phyloP scores from a whole-genome alignment of 37 sponge, comb jelly and placozoan species.

The Haliclona indistincta region DNA sequence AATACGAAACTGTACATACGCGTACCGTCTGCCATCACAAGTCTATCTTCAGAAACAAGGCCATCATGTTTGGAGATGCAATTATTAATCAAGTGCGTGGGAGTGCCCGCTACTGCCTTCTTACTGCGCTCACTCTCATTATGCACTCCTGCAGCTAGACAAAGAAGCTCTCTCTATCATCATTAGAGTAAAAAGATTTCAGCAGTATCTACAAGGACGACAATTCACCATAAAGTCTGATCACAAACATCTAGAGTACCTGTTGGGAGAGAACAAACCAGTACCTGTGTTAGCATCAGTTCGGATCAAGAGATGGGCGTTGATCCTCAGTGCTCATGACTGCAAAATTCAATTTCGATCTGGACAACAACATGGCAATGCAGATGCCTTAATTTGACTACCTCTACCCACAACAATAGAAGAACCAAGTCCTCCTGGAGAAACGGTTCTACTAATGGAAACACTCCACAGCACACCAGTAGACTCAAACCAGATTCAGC shows the following conservation, averaged over 20 bases:
- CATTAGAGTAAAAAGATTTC: conserved; percentile 12
- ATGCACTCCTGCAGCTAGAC: not conserved
- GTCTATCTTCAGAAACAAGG: too few relatives aligned
- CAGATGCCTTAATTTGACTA: conserved; percentile 29
- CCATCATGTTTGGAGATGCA: too few relatives aligned
- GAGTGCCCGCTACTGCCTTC: too few relatives aligned
- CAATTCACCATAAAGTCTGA: conserved; percentile 9
- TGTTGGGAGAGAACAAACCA: not conserved
- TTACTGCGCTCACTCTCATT: too few relatives aligned
- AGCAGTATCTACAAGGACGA: conserved; percentile 12
- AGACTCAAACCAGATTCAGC: not conserved
- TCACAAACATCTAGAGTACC: conserved; percentile 9
- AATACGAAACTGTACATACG: too few relatives aligned
- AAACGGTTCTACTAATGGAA: conserved; percentile 13
- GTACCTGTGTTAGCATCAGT: conserved; percentile 17
- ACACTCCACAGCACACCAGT: not conserved
- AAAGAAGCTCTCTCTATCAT: conserved; percentile 3
- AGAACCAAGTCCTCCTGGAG: conserved; percentile 10
- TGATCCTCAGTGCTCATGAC: conserved; percentile 14
- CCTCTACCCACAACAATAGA: not conserved
- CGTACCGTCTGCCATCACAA: too few relatives aligned
- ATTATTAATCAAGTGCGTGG: too few relatives aligned
- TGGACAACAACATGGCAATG: conserved; percentile 11
- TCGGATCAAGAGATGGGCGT: conserved; percentile 19
- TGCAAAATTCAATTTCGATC: conserved; percentile 1